Evolutionary conservation across 2,888 invertebrate genomes (phyloP).

Genomic region (Andrena marginata): DNA sequence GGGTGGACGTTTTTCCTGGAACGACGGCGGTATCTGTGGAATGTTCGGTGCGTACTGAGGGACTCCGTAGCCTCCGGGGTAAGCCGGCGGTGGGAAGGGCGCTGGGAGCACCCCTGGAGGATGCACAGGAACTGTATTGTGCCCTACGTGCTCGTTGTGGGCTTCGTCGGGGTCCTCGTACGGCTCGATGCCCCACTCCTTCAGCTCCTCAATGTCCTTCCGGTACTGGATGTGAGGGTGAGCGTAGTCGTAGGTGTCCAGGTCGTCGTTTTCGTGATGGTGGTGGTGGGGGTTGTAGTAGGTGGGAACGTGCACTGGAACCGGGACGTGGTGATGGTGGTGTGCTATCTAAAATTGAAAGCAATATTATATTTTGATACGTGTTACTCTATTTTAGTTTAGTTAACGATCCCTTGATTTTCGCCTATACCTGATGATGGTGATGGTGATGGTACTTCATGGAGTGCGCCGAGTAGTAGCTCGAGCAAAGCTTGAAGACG

Average conservation of each 20-base stretch:
- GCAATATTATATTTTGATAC: background rate
- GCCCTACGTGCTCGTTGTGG: background rate
- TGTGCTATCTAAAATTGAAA: slow-evolving; percentile 88
- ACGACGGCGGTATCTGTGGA: slow-evolving; percentile 65
- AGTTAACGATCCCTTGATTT: background rate
- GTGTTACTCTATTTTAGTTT: no score
- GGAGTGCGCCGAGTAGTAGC: slow-evolving; percentile 91
- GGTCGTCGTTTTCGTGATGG: slow-evolving; percentile 79
- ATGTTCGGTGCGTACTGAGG: slow-evolving; percentile 70
- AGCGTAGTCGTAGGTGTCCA: slow-evolving; percentile 81
- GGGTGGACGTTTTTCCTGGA: slow-evolving; percentile 69
- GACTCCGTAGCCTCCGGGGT: slow-evolving; percentile 62
- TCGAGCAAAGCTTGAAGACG: slow-evolving; percentile 94
- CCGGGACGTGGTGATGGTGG: slow-evolving; percentile 89
- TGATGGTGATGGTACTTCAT: slow-evolving; percentile 92
- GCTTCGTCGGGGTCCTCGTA: slow-evolving; percentile 77
- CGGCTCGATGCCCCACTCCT: slow-evolving; percentile 83
- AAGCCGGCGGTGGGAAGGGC: slow-evolving; percentile 34
- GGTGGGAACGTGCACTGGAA: slow-evolving; percentile 83
- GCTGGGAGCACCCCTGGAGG: slow-evolving; percentile 55
- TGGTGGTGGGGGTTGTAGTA: slow-evolving; percentile 80
- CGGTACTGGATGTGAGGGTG: slow-evolving; percentile 83
- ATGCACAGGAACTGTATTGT: slow-evolving; percentile 32
- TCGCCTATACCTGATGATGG: slow-evolving; percentile 87
- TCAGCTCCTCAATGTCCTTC: slow-evolving; percentile 82